A percentile compares a stretch with the other conserved stretches of the same genome.
phyloP scores from a whole-genome alignment of 2,797 vertebrate genomes.

The Euphonia xanthogaster region DNA sequence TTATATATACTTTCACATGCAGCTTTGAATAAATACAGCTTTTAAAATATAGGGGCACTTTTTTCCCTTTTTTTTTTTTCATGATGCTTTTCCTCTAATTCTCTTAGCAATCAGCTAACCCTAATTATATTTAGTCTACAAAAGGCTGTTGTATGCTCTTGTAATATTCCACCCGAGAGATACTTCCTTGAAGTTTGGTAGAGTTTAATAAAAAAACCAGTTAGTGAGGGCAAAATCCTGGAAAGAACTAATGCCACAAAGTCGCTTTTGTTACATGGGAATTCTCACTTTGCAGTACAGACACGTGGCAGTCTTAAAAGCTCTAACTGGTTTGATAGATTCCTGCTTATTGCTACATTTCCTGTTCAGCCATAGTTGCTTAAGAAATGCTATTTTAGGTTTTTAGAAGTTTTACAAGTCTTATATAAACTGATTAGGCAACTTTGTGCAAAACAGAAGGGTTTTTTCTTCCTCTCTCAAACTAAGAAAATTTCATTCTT shows the following conservation, averaged over 20 bases:
- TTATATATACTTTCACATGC: not conserved
- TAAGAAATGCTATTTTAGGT: not conserved
- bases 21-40: slow-evolving; percentile 46
- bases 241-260: not conserved
- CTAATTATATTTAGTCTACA: slow-evolving; percentile 61
- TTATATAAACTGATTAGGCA: not conserved
- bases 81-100: slow-evolving; percentile 41
- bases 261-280: not conserved
- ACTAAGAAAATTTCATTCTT: not conserved
- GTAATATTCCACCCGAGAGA: slow-evolving; percentile 60
- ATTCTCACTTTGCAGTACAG: not conserved
- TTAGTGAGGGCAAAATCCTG: slow-evolving; percentile 11
- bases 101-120: slow-evolving; percentile 51
- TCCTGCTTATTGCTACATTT: not conserved
- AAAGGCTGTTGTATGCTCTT: slow-evolving; percentile 33
- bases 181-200: slow-evolving; percentile 66
- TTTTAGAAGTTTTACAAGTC: not conserved
- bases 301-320: not conserved
- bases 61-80: not conserved
- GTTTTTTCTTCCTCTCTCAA: not conserved
- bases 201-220: slow-evolving; percentile 70
- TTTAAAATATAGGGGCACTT: slow-evolving; percentile 5
- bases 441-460: not conserved
- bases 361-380: not conserved
- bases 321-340: not conserved